Conservation (phyloP, 2,797 vertebrate genomes). For the Muscicapa striata region DNA sequence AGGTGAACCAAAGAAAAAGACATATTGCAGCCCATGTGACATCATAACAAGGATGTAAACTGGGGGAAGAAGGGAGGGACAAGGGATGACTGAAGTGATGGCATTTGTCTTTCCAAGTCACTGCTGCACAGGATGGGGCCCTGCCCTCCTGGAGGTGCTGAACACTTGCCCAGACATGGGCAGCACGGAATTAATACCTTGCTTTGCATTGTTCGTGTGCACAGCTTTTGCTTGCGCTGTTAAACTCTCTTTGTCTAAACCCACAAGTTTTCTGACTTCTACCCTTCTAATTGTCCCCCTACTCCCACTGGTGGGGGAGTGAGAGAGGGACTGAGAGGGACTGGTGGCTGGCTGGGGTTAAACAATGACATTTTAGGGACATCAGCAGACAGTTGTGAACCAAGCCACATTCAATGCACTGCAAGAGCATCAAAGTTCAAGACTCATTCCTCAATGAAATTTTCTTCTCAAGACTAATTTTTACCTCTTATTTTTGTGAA, state of each 20-base stretch:
- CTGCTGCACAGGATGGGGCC: accelerated
- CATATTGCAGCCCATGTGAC: not conserved
- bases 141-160: not conserved
- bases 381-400: not conserved
- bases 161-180: not conserved
- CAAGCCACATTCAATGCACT: not conserved
- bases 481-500: slow-evolving; percentile 36
- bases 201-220: not conserved
- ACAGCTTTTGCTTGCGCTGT: not conserved
- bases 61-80: not conserved
- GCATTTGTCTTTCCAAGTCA: not conserved
- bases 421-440: not conserved
- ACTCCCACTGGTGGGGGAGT: not conserved
- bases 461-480: slow-evolving; percentile 12
- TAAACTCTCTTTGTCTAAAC: not conserved
- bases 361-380: not conserved
- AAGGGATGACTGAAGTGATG: accelerated
- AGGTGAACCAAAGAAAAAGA: not conserved
- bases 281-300: not conserved
- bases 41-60: not conserved
- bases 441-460: not conserved
- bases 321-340: not conserved
- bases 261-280: not conserved
- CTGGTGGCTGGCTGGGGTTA: not conserved
- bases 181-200: not conserved